Evolutionary conservation across 2,888 invertebrate species (phyloP).

Genomic region (Eumacrocentrus americanus): DNA sequence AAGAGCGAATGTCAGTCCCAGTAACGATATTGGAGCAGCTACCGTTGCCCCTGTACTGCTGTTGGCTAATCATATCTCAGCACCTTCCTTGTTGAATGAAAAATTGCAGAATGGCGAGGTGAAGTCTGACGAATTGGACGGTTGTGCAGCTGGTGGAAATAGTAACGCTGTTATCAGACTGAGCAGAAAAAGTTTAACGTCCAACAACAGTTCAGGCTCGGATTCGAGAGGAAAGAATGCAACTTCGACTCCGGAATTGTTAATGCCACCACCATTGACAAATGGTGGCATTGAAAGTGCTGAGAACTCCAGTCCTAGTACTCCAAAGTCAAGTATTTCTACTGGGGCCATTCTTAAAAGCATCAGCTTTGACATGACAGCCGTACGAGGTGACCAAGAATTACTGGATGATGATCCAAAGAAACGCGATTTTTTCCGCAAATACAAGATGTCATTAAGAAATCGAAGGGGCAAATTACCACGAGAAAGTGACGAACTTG

Average conservation of each 20-base stretch:
- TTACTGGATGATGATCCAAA: constrained; percentile 65
- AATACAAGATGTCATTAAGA: constrained; percentile 73
- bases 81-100: constrained; percentile 42
- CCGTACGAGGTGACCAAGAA: constrained; percentile 77
- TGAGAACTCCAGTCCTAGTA: constrained; percentile 35
- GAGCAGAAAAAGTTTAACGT: constrained; percentile 67
- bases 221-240: constrained; percentile 54
- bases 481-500: constrained; percentile 59
- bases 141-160: constrained; percentile 36
- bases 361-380: constrained; percentile 89
- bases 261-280: constrained; percentile 38
- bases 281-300: constrained; percentile 46
- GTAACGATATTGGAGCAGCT: constrained; percentile 48
- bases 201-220: constrained; percentile 63
- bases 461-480: constrained; percentile 67
- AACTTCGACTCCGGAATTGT: constrained; percentile 42
- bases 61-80: constrained; percentile 51
- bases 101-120: constrained; percentile 49
- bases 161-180: constrained; percentile 61
- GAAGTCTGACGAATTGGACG: constrained; percentile 49
- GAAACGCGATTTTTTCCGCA: constrained; percentile 74
- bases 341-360: constrained; percentile 91
- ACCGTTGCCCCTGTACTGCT: constrained; percentile 51
- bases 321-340: constrained; percentile 64
- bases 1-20: constrained; percentile 42